These are phyloP conservation scores for Esperia sulphurella DNA, from an alignment of 2,888 invertebrate genomes.

Conservation along the genomic window DNA sequence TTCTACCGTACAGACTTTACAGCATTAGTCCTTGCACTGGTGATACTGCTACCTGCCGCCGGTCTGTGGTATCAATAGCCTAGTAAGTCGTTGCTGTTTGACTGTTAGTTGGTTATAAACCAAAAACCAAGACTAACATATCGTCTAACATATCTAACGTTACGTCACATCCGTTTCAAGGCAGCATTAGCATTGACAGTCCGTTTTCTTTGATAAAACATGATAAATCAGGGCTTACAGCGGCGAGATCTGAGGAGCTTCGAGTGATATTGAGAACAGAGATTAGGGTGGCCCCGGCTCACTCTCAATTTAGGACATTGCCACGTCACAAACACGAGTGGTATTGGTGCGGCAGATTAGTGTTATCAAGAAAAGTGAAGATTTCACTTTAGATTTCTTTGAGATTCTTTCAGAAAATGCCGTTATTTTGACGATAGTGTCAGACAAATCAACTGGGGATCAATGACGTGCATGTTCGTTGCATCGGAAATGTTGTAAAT, in stretches of 20 bases:
- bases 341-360: not conserved
- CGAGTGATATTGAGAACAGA: constrained; percentile 22
- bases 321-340: constrained; percentile 10
- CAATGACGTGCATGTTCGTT: not conserved
- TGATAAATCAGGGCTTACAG: constrained; percentile 58
- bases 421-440: not conserved
- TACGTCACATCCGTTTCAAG: constrained; percentile 35
- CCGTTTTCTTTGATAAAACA: constrained; percentile 36
- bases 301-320: constrained; percentile 12
- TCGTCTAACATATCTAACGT: constrained; percentile 1
- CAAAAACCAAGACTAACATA: too few species aligned
- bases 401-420: not conserved
- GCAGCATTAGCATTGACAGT: constrained; percentile 44
- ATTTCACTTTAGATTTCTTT: not conserved
- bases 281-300: constrained; percentile 39
- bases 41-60: too few species aligned
- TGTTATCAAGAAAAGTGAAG: not conserved
- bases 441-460: not conserved
- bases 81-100: too few species aligned
- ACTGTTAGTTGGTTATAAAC: too few species aligned
- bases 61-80: too few species aligned
- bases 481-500: not conserved
- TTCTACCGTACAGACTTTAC: too few species aligned
- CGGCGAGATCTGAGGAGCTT: constrained; percentile 46
- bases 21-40: too few species aligned